Conservation (phyloP, 2,797 vertebrate species). For the Cyprinodon diabolis region DNA sequence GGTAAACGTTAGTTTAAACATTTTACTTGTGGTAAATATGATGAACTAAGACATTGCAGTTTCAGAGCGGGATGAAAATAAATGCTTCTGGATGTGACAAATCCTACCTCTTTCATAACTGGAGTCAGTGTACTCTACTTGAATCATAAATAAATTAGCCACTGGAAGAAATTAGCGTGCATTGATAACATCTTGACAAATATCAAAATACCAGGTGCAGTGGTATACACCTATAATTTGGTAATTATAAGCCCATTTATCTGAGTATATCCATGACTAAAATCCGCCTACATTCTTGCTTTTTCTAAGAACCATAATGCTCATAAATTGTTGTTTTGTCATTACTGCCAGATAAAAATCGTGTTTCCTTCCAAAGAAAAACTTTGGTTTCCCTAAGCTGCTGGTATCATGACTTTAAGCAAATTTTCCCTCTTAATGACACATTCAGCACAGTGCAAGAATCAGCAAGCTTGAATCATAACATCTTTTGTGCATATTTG, state of each 20-base stretch:
- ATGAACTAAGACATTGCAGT: constrained; percentile 31
- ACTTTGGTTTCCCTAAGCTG: constrained; percentile 51
- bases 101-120: constrained; percentile 46
- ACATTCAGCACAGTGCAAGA: constrained; percentile 56
- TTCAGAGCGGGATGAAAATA: constrained; percentile 29
- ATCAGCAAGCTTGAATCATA: constrained; percentile 57
- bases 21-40: constrained; percentile 28
- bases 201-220: constrained; percentile 69
- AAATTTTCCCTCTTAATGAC: constrained; percentile 68
- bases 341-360: constrained; percentile 73
- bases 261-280: constrained; percentile 63
- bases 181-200: constrained; percentile 67
- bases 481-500: constrained; percentile 61
- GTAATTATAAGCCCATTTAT: constrained; percentile 68
- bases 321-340: constrained; percentile 61
- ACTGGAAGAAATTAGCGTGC: constrained; percentile 58
- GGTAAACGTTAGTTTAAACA: constrained; percentile 24
- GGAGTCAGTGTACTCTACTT: constrained; percentile 36
- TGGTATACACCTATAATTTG: constrained; percentile 73
- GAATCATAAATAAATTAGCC: constrained; percentile 66
- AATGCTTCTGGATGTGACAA: constrained; percentile 39
- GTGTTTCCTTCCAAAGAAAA: constrained; percentile 57
- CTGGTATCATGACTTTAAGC: constrained; percentile 48
- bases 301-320: constrained; percentile 48
- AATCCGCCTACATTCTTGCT: constrained; percentile 61